Base-by-base conservation (phyloP, 2,113 vertebrate genomes). In the Eurystomus gularis region DNA sequence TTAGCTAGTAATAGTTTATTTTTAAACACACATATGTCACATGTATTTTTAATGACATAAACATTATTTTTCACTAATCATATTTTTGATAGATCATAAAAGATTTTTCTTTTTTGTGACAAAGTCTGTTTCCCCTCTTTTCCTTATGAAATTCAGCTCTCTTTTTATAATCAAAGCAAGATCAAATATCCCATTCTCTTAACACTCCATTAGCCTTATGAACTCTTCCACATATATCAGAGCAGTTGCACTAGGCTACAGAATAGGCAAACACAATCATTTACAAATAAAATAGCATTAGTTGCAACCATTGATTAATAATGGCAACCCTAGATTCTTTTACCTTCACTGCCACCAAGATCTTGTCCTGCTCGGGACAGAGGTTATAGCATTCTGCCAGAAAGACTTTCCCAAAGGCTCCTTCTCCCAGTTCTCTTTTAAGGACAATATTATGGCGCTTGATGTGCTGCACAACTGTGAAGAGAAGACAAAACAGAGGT, bases 271-370 rank as follows among this genome's bases (percentile, higher is more conserved):
- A 86, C 61, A 89, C 0, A 4, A 70, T 52, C 8, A 94, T 73
- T 93, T 91, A 90, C 72, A 91, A 93, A 91, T 71, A 92, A 94
- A 90, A 84, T 19, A 86, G 16, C 21, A 40, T 80, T 29, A 66
- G 21, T 37, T 73, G 58, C 39, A 93, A 73, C 39, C 14, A 82
- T 25, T 15, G 94, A 94, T 92, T 92, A 94, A 94, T 79, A 92
- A 95, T 79, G 58, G 84, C 93, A 96, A 92, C 14, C 26, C 28
- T 70, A 87, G 40, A 71, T 37, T 82, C 14, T 89, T 96, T 98
- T 99, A 99, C 99, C 99, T 99, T 99, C 93, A 99, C 99, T 66
- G 99, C 99, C 95, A 99, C 99, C 93, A 99, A 98, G 94, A 99
- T 99, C 98, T 99, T 99, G 93, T 99, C 99, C 95, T 99, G 99